Conservation (phyloP, 2,797 vertebrate species). For the Centroberyx gerrardi region DNA sequence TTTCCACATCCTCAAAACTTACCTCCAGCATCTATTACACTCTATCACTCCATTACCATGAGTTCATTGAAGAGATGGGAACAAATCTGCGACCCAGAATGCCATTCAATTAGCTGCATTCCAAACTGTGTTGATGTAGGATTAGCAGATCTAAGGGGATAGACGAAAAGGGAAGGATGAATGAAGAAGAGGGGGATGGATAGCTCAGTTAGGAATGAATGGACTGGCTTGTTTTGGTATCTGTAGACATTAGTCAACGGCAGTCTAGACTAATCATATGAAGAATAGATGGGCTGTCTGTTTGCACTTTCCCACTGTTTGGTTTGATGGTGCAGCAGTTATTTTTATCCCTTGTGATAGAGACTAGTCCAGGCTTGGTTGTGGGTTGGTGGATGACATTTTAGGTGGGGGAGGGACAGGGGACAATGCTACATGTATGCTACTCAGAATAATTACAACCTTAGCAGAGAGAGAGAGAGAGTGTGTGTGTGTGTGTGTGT, state of each 20-base stretch:
- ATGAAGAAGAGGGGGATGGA: constrained; percentile 48
- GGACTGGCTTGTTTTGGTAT: constrained; percentile 53
- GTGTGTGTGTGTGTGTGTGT: too few species aligned
- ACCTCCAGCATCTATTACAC: neutral
- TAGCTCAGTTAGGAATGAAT: constrained; percentile 65
- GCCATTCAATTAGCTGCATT: constrained; percentile 71
- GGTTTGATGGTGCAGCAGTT: constrained; percentile 38
- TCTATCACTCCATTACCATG: constrained; percentile 30
- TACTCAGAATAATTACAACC: constrained; percentile 29
- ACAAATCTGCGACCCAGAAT: constrained; percentile 59
- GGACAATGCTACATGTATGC: constrained; percentile 22
- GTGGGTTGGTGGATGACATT: constrained; percentile 11
- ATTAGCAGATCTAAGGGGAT: constrained; percentile 70
- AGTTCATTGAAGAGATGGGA: constrained; percentile 66
- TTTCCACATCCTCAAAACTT: constrained; percentile 1
- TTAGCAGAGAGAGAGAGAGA: neutral
- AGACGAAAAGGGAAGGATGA: constrained; percentile 64
- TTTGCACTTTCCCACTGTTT: constrained; percentile 31
- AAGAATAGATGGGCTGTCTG: constrained; percentile 41
- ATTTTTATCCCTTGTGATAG: constrained; percentile 40
- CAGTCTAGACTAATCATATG: constrained; percentile 55
- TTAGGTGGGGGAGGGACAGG: constrained; percentile 16
- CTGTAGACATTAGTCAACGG: constrained; percentile 47
- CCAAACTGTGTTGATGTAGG: constrained; percentile 62
- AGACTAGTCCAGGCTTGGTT: neutral